phyloP scores from a whole-genome alignment of 2,888 invertebrate species.

The Esperia sulphurella region DNA sequence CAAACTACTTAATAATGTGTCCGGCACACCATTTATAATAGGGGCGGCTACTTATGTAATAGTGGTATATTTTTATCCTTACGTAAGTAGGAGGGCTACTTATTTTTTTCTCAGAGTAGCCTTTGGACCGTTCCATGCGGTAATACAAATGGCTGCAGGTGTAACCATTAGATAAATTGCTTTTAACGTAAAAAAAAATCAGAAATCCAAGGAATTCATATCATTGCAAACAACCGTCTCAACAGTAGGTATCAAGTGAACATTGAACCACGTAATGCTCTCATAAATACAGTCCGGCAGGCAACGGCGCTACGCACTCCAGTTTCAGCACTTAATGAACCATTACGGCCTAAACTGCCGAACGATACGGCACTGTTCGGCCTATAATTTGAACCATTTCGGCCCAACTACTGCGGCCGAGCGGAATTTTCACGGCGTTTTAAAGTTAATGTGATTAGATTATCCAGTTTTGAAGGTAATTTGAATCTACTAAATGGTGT shows the following conservation, averaged over 20 bases:
- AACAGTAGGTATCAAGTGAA: slow-evolving; percentile 5
- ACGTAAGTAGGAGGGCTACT: too few species aligned
- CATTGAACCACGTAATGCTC: slow-evolving; percentile 22
- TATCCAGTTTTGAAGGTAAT: slow-evolving; percentile 10
- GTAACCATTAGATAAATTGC: too few species aligned
- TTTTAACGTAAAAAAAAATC: too few species aligned
- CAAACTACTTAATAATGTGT: too few species aligned
- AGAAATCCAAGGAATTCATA: not conserved
- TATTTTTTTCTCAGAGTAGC: too few species aligned
- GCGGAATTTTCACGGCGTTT: slow-evolving; percentile 19
- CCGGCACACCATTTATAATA: too few species aligned
- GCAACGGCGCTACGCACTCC: slow-evolving; percentile 47
- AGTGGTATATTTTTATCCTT: too few species aligned
- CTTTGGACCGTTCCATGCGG: too few species aligned
- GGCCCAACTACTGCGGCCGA: slow-evolving; percentile 21
- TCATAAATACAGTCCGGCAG: slow-evolving; percentile 25
- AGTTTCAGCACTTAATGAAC: slow-evolving; percentile 55
- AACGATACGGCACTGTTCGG: slow-evolving; percentile 39
- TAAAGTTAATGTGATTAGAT: slow-evolving; percentile 18
- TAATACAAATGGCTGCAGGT: too few species aligned
- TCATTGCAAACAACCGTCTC: not conserved
- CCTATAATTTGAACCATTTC: slow-evolving; percentile 25
- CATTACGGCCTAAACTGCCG: slow-evolving; percentile 52
- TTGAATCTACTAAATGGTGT: slow-evolving; percentile 1
- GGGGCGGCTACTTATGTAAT: too few species aligned